Evolutionary conservation across 2,888 invertebrate genomes (phyloP), one percentile per base, ranked within the genome.

Genomic region (Caenorhabditis sp.): DNA sequence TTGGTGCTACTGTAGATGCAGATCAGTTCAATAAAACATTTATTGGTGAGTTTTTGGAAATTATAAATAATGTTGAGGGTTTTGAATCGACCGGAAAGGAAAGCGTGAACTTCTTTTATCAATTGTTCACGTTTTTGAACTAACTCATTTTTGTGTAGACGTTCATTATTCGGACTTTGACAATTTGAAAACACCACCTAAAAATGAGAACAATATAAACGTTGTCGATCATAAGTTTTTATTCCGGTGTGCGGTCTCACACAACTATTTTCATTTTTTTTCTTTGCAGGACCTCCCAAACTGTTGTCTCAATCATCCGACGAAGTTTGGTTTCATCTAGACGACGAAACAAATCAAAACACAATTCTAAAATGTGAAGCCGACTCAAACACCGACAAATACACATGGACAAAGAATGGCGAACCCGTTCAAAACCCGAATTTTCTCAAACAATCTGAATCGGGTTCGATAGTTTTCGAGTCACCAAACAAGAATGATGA

Each of bases 391-490:
- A 79, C 81, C 12, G 84, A 84, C 65, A 73, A 64, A 83, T 84
- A 69, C 24, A 77, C 61, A 62, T 86, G 86, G 86, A 23, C 66
- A 12, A 83, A 84, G 63, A 75, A 86, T 55, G 84, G 81, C 73
- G 79, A 53, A 10, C 14, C 12, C 12, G 2, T 43, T 5, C 43
- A 17, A 10, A 17, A 43, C 14, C 8, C 14, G 64, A 55, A 12
- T 71, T 86, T 14, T 65, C 50, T 43, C 43, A 10, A 43, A 43
- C 8, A 66, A 26, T 86, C 8, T 80, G 81, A 50, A 76, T 77
- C 79, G 14, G 90, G 90, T 0, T 69, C 78, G 5, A 83, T 85
- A 43, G 69, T 81, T 17, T 83, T 85, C 68, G 62, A 23, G 10
- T 59, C 62, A 19, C 69, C 75, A 4, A 73, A 68, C 5, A 51